Conservation (phyloP, 2,113 vertebrate species). For the Thalassarche chlororhynchos region DNA sequence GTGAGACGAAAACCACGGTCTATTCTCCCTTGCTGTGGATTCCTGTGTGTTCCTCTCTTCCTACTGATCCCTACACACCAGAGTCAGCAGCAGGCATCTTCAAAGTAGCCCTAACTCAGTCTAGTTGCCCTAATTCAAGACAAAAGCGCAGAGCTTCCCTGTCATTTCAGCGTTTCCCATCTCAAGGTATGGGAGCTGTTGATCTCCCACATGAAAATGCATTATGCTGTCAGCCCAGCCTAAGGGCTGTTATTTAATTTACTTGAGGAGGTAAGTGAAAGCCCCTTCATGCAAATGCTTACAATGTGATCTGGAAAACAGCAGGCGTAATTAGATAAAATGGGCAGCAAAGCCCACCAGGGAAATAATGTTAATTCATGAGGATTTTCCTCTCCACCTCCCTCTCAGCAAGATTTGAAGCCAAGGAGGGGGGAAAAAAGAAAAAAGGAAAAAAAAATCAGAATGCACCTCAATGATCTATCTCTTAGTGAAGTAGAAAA, state of each 20-base stretch:
- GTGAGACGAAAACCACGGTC: accelerated
- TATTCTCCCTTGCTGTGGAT: neutral
- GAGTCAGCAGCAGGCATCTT: neutral
- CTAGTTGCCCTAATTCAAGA: neutral
- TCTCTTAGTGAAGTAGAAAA: neutral
- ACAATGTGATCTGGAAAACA: conserved; percentile 69
- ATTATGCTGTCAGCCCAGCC: conserved; percentile 63
- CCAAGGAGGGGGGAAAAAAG: neutral
- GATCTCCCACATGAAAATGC: conserved; percentile 62
- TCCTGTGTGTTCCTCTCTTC: neutral
- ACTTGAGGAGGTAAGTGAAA: conserved; percentile 71
- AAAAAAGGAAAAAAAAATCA: neutral
- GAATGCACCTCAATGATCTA: neutral
- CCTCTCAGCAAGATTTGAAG: conserved; percentile 40
- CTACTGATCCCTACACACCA: neutral
- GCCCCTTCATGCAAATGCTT: conserved; percentile 68
- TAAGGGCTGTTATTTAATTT: conserved; percentile 71
- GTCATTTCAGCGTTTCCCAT: conserved; percentile 20
- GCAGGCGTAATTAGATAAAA: conserved; percentile 70
- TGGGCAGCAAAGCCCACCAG: conserved; percentile 62
- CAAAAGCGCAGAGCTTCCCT: neutral
- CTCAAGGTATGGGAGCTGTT: conserved; percentile 60
- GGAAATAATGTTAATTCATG: conserved; percentile 60
- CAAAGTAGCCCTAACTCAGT: neutral
- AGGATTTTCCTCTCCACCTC: conserved; percentile 51